A percentile compares a stretch with the other conserved stretches of the same genome.
phyloP scores from a whole-genome alignment of 1,140 invertebrate genomes.

The Euglossa dilemma region DNA sequence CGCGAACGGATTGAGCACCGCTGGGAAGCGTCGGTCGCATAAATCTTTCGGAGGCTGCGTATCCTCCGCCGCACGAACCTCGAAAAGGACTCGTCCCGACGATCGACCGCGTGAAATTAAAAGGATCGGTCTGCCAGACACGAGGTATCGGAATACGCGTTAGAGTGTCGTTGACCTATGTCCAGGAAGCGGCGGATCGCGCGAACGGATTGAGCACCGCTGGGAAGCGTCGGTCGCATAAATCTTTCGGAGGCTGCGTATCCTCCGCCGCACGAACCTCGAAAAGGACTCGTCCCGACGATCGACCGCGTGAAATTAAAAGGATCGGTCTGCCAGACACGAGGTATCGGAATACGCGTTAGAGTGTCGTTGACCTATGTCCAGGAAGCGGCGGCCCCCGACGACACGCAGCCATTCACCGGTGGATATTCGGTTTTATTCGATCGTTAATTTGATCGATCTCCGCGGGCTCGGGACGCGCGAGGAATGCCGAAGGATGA shows the following conservation, averaged over 20 bases:
- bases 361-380: slow-evolving; percentile 57
- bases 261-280: slow-evolving; percentile 52
- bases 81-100: slow-evolving; percentile 60
- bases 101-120: slow-evolving; percentile 67
- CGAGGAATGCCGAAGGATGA: slow-evolving; percentile 36
- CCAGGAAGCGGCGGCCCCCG: slow-evolving; percentile 45
- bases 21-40: slow-evolving; percentile 54
- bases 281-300: slow-evolving; percentile 61
- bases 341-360: slow-evolving; percentile 49
- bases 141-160: slow-evolving; percentile 49
- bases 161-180: slow-evolving; percentile 57
- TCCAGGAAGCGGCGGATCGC: slow-evolving; percentile 45
- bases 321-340: slow-evolving; percentile 30
- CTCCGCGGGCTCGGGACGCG: slow-evolving; percentile 17
- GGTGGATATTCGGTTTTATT: slow-evolving; percentile 26
- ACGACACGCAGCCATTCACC: not conserved
- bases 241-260: slow-evolving; percentile 60
- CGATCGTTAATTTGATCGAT: slow-evolving; percentile 54
- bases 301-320: slow-evolving; percentile 67
- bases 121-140: slow-evolving; percentile 38
- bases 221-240: slow-evolving; percentile 57
- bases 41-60: slow-evolving; percentile 59
- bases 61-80: slow-evolving; percentile 53
- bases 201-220: slow-evolving; percentile 56
- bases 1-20: slow-evolving; percentile 52